Conservation (phyloP, 1,140 invertebrate species). For the Psilanteris sp. region DNA sequence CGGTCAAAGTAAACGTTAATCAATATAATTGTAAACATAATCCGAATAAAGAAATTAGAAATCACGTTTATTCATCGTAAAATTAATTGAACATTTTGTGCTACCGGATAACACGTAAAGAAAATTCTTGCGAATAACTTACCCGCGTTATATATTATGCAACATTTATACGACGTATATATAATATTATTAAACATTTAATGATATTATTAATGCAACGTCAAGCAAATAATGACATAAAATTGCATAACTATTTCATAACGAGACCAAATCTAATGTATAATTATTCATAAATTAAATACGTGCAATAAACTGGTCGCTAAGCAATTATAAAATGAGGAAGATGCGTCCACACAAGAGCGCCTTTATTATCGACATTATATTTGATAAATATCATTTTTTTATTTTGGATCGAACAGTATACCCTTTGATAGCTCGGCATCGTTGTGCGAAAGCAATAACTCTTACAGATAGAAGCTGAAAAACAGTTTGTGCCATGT, state of each 20-base stretch:
- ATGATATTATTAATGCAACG: slow-evolving; percentile 40
- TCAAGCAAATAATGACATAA: slow-evolving; percentile 19
- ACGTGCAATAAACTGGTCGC: slow-evolving; percentile 2
- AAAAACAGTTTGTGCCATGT: slow-evolving; percentile 57
- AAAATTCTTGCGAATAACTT: slow-evolving; percentile 12
- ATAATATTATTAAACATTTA: slow-evolving; percentile 25
- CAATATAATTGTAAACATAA: slow-evolving; percentile 19
- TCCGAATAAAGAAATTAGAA: slow-evolving; percentile 8
- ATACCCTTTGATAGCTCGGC: slow-evolving; percentile 19
- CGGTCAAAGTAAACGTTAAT: slow-evolving; percentile 7
- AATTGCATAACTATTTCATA: slow-evolving; percentile 25
- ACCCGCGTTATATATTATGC: slow-evolving; percentile 6
- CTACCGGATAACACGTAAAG: slow-evolving; percentile 14
- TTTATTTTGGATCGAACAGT: slow-evolving; percentile 26
- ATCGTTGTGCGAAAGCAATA: slow-evolving; percentile 64
- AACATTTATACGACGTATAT: too few relatives aligned
- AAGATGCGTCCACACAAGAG: neutral
- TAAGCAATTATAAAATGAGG: neutral
- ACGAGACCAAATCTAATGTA: slow-evolving; percentile 7
- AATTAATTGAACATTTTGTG: slow-evolving; percentile 40
- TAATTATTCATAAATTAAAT: slow-evolving; percentile 16
- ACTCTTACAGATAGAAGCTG: slow-evolving; percentile 68
- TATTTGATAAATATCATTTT: slow-evolving; percentile 57
- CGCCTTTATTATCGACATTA: slow-evolving; percentile 42
- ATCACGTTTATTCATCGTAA: slow-evolving; percentile 15